Evolutionary conservation across 2,113 vertebrate species (phyloP), one percentile per base, ranked within the genome.

Genomic region (Epinephelus fuscoguttatus): DNA sequence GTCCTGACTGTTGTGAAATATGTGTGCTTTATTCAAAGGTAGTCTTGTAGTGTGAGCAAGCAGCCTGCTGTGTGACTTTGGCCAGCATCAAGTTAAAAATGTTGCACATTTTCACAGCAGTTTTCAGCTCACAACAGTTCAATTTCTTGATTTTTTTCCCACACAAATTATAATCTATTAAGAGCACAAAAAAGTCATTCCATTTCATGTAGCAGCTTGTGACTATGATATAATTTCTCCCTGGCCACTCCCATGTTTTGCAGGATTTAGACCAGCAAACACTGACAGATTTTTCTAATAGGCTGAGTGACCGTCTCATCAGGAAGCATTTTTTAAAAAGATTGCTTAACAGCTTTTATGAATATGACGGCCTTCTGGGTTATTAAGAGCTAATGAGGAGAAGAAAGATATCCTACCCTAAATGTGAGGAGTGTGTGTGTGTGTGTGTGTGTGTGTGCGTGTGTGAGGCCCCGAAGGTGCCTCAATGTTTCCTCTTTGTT

Each of bases 331-430:
- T 91, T 79, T 77, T 30, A 49, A 64, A 84, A 82, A 81, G 72
- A 82, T 87, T 85, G 50, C 56, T 75, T 70, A 78, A 89, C 75
- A 87, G 89, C 87, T 82, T 84, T 73, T 82, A 74, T 77, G 73
- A 88, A 87, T 87, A 82, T 67, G 73, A 77, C 61, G 78, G 81
- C 76, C 89, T 90, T 85, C 86, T 84, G 81, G 78, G 77, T 85
- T 85, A 77, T 87, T 83, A 86, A 80, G 67, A 84, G 79, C 85
- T 88, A 84, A 91, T 84, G 82, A 85, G 78, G 78, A 87, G 72
- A 66, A 86, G 86, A 86, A 59, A 78, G 79, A 78, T 68, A 80
- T 27, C 57, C 33, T 64, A 68, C 61, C 25, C 57, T 84, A 82
- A 85, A 77, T 78, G 78, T 81, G 82, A 40, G 49, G 62, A n/a